Evolutionary conservation across 2,113 vertebrate species (phyloP).

Genomic region (Xyrauchen texanus): DNA sequence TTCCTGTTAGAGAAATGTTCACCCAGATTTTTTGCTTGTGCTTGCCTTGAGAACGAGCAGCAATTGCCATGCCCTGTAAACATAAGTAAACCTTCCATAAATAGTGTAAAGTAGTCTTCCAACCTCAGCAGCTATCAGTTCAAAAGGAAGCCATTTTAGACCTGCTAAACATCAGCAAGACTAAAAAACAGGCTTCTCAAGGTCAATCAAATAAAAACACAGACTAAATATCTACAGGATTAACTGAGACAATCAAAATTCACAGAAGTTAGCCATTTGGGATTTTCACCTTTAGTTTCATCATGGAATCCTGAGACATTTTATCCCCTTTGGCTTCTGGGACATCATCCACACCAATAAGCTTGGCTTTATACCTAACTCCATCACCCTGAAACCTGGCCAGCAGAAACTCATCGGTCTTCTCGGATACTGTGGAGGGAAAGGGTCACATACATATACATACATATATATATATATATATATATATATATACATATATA

Average conservation of each 20-base stretch:
- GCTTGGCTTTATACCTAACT: conserved; percentile 92
- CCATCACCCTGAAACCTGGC: conserved; percentile 93
- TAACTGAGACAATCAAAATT: neutral
- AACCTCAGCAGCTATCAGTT: too few relatives aligned
- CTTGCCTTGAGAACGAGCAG: conserved; percentile 93
- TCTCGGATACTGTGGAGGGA: conserved; percentile 78
- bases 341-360: conserved; percentile 93
- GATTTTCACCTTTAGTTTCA: conserved; percentile 91
- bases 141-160: too few relatives aligned
- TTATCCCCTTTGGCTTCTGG: conserved; percentile 91
- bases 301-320: conserved; percentile 99
- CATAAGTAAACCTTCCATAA: neutral
- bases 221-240: neutral
- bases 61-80: conserved; percentile 88
- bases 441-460: neutral
- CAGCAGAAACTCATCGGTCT: conserved; percentile 90
- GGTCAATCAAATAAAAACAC: neutral
- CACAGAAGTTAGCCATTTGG: neutral
- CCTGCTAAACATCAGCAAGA: too few relatives aligned
- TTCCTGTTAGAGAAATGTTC: conserved; percentile 91
- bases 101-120: neutral
- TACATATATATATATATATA: neutral
- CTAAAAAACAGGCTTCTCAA: too few relatives aligned
- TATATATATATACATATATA: too few relatives aligned
- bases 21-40: conserved; percentile 96